Evolutionary conservation across 2,888 invertebrate species (phyloP), one percentile per base, ranked within the genome.

Genomic region (Hylaea fasciaria): DNA sequence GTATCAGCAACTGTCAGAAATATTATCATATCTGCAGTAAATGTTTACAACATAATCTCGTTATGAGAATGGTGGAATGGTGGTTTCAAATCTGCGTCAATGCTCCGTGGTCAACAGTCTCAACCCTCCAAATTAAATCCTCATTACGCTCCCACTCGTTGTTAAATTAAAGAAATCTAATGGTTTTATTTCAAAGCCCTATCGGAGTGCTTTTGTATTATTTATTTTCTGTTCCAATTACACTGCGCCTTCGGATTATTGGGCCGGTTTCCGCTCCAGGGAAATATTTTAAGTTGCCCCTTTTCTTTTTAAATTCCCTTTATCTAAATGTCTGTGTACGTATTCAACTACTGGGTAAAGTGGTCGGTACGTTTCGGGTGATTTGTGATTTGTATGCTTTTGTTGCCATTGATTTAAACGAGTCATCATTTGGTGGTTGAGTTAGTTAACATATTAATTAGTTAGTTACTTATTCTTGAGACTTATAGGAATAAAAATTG

Each of bases 161-260:
- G 55, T 51, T 60, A 61, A 56, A 56, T 61, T 61, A 52, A 55
- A 56, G 47, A 56, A 61, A 61, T 56, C 48, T 61, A 61, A 61
- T 61, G 51, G 56, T 61, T 56, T 56, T 56, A 61, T 61, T 56
- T 52, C 56, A 32, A 52, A 52, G 56, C 37, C 47, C 46, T 55
- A 60, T 55, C 43, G 51, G 52, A 56, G 51, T 43, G 52, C 51
- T 46, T 55, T 44, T 61, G 47, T 61, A 55, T 52, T 61, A 52
- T 61, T 61, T 56, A 61, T 61, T 52, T 51, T 54, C 35, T 44
- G 61, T 52, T 48, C 52, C 56, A 61, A 56, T 61, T 61, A 61
- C 56, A 50, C 51, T 56, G 22, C 10, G 22, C 44, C 37, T 1
- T n/a, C 11, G 12, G 11, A 37, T 12, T n/a, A 1, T 22, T 28